These are phyloP conservation scores for Dendrolimus punctatus DNA, from an alignment of 1,140 invertebrate species.

Conservation along the genomic window DNA sequence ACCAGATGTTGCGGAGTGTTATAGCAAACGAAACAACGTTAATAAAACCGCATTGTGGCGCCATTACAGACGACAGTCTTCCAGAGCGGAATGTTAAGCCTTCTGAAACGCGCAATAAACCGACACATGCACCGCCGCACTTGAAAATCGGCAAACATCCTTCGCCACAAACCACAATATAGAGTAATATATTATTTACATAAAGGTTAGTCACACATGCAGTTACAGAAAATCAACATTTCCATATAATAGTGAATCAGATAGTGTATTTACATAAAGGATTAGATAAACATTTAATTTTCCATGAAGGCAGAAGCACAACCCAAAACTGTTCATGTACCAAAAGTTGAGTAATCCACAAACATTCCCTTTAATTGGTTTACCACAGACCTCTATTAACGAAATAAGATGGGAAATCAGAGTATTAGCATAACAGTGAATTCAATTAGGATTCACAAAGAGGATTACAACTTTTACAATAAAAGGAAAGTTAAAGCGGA, in stretches of 20 bases:
- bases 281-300: constrained; percentile 44
- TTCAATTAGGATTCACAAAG: constrained; percentile 70
- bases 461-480: constrained; percentile 71
- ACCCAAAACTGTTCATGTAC: constrained; percentile 47
- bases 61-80: constrained; percentile 39
- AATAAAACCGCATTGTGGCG: constrained; percentile 56
- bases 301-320: constrained; percentile 24
- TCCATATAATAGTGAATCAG: constrained; percentile 4
- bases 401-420: constrained; percentile 71
- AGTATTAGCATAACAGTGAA: constrained; percentile 71
- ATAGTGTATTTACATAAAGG: constrained; percentile 29
- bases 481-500: constrained; percentile 61
- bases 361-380: constrained; percentile 68
- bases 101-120: constrained; percentile 50
- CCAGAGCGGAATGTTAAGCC: constrained; percentile 43
- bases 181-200: too few species aligned
- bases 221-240: constrained; percentile 2
- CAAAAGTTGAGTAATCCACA: constrained; percentile 63
- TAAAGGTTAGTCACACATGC: too few species aligned
- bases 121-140: constrained; percentile 37
- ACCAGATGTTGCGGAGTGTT: constrained; percentile 45
- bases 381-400: constrained; percentile 68
- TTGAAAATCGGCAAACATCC: constrained; percentile 22
- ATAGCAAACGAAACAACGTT: constrained; percentile 50
- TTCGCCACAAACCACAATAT: constrained; percentile 13